A percentile compares a stretch with the other conserved stretches of the same genome.
These are phyloP conservation scores for Orgyia antiqua DNA, from an alignment of 2,888 invertebrate species.

Conservation along the genomic window DNA sequence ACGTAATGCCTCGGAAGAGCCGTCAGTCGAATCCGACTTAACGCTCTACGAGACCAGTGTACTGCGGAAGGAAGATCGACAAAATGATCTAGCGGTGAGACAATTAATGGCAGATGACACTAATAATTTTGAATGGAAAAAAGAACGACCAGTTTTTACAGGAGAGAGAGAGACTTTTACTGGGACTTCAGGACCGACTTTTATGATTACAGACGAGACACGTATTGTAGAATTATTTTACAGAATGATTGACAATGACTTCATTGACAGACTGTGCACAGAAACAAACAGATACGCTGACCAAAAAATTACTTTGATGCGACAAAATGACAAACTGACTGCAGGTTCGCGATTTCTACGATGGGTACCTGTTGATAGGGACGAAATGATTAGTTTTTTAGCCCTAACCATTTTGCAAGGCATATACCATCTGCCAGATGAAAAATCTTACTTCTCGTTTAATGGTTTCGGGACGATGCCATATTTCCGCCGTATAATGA, in stretches of 20 bases:
- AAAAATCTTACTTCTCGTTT: conserved; percentile 18
- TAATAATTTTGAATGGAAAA: conserved; percentile 5
- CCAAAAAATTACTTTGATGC: conserved; percentile 8
- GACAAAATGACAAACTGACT: conserved; percentile 6
- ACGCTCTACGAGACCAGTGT: conserved; percentile 1
- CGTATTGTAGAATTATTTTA: too few relatives aligned
- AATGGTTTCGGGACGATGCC: conserved; percentile 23
- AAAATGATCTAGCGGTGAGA: conserved; percentile 9
- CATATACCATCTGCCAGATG: conserved; percentile 18
- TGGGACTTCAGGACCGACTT: conserved; percentile 6
- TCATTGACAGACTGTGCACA: conserved; percentile 5
- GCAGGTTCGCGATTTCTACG: conserved; percentile 3
- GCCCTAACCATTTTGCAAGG: conserved; percentile 19
- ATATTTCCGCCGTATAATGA: conserved; percentile 20
- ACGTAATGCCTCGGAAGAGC: too few relatives aligned
- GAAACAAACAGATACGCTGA: conserved; percentile 13
- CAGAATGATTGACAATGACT: too few relatives aligned
- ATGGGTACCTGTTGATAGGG: conserved; percentile 16
- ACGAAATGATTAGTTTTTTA: too few relatives aligned
- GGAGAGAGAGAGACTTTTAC: too few relatives aligned
- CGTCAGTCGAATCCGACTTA: too few relatives aligned
- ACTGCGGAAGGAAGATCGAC: too few relatives aligned
- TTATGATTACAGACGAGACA: conserved; percentile 2
- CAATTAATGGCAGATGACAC: conserved; percentile 5
- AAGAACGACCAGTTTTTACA: too few relatives aligned